Base-by-base conservation (phyloP, 2,797 vertebrate genomes). In the Australoheros facetus region DNA sequence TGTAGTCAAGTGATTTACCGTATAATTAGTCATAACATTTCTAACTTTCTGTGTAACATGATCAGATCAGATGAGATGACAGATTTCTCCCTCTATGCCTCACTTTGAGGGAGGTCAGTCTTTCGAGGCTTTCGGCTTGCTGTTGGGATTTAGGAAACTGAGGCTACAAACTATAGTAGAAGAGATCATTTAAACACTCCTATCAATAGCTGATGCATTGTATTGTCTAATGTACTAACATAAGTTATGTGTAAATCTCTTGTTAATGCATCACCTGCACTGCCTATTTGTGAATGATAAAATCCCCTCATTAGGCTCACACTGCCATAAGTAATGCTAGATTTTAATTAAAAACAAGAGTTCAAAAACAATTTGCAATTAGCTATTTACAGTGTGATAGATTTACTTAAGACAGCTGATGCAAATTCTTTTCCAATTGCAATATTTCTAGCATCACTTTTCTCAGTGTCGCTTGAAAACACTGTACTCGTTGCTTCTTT, bases 171-270 rank as follows among this genome's bases (percentile, higher is more conserved):
- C 66, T 28, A 51, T 66, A 81, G 59, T 76, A 84, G 74, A 71
- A 57, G 58, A 73, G 57, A 87, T 60, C 26, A 80, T 70, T 81
- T 81, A 88, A 86, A 89, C 80, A 76, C 78, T 54, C 85, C 77
- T 82, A 84, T 91, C 86, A 92, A 78, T 89, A 88, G 86, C 92
- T 92, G 87, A 92, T 92, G 88, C 88, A 82, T 90, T 93, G 89
- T 83, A 87, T 89, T 91, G 91, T 90, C 90, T 91, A 86, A 90
- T 89, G 85, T 91, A 95, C 89, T 84, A 94, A 94, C 90, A 93
- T 91, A 85, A 92, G 81, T 88, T 87, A 85, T 91, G 88, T 94
- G 87, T 93, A 90, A 88, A 88, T 87, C 79, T 92, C 90, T 93
- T 92, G 89, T 88, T 87, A 83, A 91, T 93, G 92, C 88, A 91